Conservation (phyloP, 1,140 invertebrate genomes). For the Neodiprion fabricii region DNA sequence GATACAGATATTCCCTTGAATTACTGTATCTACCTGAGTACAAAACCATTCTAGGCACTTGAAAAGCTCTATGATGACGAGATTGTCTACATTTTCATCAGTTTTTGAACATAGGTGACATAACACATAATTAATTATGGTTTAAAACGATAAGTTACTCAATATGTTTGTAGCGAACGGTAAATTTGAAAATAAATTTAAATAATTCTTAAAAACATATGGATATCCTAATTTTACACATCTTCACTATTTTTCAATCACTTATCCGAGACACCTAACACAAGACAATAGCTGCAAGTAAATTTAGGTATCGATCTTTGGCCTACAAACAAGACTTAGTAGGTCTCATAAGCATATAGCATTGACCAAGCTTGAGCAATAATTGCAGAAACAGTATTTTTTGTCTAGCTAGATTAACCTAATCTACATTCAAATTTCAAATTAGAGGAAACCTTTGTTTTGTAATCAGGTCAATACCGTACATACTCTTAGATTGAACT, state of each 20-base stretch:
- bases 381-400: neutral
- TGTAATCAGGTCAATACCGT: neutral
- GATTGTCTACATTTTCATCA: neutral
- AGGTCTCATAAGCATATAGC: too few relatives aligned
- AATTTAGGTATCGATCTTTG: neutral
- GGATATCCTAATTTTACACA: neutral
- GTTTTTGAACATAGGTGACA: neutral
- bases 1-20: neutral
- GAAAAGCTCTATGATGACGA: neutral
- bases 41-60: neutral
- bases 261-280: neutral
- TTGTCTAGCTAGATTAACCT: neutral
- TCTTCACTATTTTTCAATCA: neutral
- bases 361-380: too few relatives aligned
- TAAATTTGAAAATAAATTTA: too few relatives aligned
- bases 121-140: too few relatives aligned
- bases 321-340: neutral
- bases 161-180: too few relatives aligned
- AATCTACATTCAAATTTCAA: neutral
- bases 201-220: too few relatives aligned
- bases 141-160: too few relatives aligned
- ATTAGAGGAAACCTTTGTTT: neutral
- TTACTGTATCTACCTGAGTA: neutral
- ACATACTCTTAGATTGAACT: slow-evolving; percentile 3
- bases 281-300: neutral